Evolutionary conservation across 2,888 invertebrate genomes (phyloP).

Genomic region (Ormyrus thymus): DNA sequence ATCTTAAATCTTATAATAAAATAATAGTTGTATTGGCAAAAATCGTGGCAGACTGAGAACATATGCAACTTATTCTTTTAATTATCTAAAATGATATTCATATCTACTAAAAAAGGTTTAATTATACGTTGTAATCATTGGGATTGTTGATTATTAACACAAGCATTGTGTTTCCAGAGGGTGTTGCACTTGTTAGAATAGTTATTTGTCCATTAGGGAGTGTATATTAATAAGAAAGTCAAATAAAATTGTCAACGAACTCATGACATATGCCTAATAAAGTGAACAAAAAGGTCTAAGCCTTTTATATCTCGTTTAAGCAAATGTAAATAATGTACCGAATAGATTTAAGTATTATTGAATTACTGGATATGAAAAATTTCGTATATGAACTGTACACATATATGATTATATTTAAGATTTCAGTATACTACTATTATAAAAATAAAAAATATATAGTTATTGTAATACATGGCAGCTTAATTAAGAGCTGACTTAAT

Average conservation of each 20-base stretch:
- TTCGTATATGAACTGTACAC: conserved; percentile 59
- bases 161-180: conserved; percentile 42
- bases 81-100: conserved; percentile 26
- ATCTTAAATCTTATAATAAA: conserved; percentile 41
- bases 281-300: conserved; percentile 68
- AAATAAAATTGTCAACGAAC: conserved; percentile 54
- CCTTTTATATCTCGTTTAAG: conserved; percentile 69
- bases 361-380: conserved; percentile 57
- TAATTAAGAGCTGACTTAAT: conserved; percentile 60
- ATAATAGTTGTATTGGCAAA: conserved; percentile 39
- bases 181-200: conserved; percentile 52
- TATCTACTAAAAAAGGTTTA: conserved; percentile 5
- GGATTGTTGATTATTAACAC: conserved; percentile 37
- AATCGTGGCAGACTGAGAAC: conserved; percentile 49
- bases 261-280: conserved; percentile 65
- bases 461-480: conserved; percentile 63
- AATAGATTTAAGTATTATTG: conserved; percentile 63
- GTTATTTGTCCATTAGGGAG: conserved; percentile 49
- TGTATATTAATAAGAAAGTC: conserved; percentile 51
- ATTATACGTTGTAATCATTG: conserved; percentile 43
- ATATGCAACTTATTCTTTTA: conserved; percentile 34
- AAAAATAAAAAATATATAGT: conserved; percentile 65
- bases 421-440: conserved; percentile 67
- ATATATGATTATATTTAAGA: conserved; percentile 61
- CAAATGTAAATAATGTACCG: conserved; percentile 72